Conservation (phyloP, 2,113 vertebrate genomes). For the Lagopus muta region DNA sequence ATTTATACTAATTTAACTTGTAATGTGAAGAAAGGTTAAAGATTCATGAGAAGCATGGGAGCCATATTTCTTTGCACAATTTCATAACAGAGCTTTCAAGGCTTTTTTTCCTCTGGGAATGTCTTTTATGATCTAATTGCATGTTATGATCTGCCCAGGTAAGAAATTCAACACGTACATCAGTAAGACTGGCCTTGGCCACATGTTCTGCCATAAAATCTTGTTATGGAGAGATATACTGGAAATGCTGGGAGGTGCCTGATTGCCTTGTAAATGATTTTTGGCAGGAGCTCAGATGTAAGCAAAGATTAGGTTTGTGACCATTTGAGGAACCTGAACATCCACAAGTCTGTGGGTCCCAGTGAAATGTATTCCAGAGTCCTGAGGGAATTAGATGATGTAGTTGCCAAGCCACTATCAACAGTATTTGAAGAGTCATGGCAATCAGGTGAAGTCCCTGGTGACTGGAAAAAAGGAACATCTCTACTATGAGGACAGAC, state of each 20-base stretch:
- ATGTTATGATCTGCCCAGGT: not conserved
- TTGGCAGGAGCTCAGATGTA: not conserved
- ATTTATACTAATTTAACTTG: not conserved
- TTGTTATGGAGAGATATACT: not conserved
- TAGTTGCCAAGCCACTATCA: no score
- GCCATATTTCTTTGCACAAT: not conserved
- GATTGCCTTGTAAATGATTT: not conserved
- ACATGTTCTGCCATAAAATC: not conserved
- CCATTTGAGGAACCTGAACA: no score
- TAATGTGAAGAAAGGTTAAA: not conserved
- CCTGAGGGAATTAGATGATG: no score
- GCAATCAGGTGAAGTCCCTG: no score
- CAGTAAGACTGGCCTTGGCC: not conserved
- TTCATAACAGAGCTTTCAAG: not conserved
- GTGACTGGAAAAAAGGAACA: no score
- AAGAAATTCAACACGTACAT: not conserved
- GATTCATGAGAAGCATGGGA: not conserved
- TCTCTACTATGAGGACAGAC: no score
- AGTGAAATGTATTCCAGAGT: no score
- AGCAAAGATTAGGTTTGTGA: no score
- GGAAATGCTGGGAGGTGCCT: not conserved
- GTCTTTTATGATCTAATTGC: not conserved
- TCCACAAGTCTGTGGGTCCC: no score
- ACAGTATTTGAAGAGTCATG: no score
- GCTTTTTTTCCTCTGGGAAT: rapidly evolving